Percentiles rank a stretch among this genome's conserved stretches.
phyloP scores from a whole-genome alignment of 2,113 vertebrate genomes.

The Cichladusa arquata region DNA sequence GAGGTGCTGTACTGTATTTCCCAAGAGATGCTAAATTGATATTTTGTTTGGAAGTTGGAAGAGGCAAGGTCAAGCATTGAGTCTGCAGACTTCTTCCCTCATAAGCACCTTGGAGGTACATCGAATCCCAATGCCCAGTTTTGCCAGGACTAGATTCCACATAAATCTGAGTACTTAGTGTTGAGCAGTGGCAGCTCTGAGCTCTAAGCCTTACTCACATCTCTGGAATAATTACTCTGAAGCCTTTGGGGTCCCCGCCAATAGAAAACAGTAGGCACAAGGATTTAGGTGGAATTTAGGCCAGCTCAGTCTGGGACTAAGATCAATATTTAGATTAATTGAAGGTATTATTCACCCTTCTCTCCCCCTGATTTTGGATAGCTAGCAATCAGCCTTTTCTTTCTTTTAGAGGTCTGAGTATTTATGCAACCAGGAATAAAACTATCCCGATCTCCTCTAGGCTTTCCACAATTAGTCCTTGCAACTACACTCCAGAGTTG shows the following conservation, averaged over 20 bases:
- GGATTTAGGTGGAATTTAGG: constrained; percentile 11
- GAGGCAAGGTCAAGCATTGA: not conserved
- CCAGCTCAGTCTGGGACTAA: constrained; percentile 16
- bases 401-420: not conserved
- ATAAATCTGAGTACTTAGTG: not conserved
- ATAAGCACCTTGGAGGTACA: not conserved
- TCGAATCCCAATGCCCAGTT: not conserved
- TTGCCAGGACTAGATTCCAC: not conserved
- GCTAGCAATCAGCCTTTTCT: not conserved
- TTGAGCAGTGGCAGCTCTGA: not conserved
- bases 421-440: constrained; percentile 7
- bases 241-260: not conserved
- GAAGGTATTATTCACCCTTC: constrained; percentile 5
- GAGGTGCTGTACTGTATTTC: not conserved
- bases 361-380: not conserved
- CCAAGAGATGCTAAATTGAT: not conserved
- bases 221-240: constrained; percentile 4
- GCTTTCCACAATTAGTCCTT: constrained; percentile 18
- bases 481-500: not conserved
- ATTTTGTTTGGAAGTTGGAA: not conserved
- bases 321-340: constrained; percentile 21
- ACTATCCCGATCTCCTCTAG: not conserved
- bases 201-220: not conserved
- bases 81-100: not conserved
- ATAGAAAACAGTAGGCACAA: not conserved